These are phyloP conservation scores for Bambusicola thoracicus DNA, from an alignment of 2,113 vertebrate species.

Conservation along the genomic window DNA sequence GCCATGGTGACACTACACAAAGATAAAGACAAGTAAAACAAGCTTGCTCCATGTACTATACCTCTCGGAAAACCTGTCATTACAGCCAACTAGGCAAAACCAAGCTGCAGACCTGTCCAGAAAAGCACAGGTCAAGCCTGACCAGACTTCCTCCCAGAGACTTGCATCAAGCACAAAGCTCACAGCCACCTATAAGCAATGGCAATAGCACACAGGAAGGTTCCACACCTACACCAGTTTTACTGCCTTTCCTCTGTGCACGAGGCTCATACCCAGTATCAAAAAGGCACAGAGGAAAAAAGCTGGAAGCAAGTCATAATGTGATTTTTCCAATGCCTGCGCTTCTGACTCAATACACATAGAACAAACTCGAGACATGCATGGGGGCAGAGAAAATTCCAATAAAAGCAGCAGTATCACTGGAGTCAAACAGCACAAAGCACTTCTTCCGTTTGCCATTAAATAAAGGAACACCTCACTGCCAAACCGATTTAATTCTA, in stretches of 20 bases:
- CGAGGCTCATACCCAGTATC: rapidly evolving
- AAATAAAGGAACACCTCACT: background rate
- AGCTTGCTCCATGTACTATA: background rate
- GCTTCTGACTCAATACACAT: rapidly evolving
- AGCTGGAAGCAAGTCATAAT: background rate
- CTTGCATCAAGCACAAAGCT: background rate
- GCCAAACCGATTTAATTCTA: background rate
- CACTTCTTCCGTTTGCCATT: background rate
- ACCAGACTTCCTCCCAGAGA: too few relatives aligned
- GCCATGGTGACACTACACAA: rapidly evolving
- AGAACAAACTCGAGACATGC: rapidly evolving
- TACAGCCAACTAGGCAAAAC: background rate
- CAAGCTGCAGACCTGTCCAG: background rate
- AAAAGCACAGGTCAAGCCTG: background rate
- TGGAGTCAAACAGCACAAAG: background rate
- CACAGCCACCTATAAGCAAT: rapidly evolving
- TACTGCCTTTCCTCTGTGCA: background rate
- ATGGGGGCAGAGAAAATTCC: background rate
- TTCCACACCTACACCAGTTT: background rate
- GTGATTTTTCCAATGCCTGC: background rate
- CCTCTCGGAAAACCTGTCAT: background rate
- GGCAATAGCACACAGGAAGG: rapidly evolving
- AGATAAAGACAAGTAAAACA: background rate
- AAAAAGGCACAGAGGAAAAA: background rate
- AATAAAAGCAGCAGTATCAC: background rate